phyloP scores from a whole-genome alignment of 2,113 vertebrate genomes.

The Copsychus sechellarum region DNA sequence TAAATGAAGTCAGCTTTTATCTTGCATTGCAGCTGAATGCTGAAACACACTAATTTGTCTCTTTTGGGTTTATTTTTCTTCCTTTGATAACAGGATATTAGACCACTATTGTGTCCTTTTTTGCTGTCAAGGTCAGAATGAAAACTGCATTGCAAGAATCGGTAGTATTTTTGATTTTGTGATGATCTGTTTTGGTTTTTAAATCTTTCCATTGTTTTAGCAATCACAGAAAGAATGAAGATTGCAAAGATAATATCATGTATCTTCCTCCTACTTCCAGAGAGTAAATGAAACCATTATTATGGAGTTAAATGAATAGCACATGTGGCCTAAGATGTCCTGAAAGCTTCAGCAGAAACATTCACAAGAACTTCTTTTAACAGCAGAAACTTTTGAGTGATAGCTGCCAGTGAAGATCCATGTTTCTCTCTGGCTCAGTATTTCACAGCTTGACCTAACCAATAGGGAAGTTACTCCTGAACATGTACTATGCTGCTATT shows the following conservation, averaged over 20 bases:
- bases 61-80: background rate
- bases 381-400: background rate
- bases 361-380: background rate
- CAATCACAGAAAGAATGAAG: background rate
- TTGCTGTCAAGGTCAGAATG: background rate
- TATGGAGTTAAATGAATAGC: conserved; percentile 8
- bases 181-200: background rate
- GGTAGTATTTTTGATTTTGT: background rate
- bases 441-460: background rate
- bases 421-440: background rate
- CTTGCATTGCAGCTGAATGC: background rate
- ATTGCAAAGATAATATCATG: background rate
- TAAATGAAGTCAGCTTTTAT: background rate
- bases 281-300: background rate
- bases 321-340: background rate
- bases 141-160: background rate
- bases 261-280: background rate
- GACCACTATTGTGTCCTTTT: background rate
- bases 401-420: background rate
- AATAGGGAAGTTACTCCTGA: background rate
- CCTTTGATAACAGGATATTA: background rate
- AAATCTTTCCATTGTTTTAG: background rate
- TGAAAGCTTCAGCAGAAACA: conserved; percentile 7
- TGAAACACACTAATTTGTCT: background rate
- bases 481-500: background rate